Base-by-base conservation (phyloP, 2,888 invertebrate genomes). In the Glyphotaelius pellucidus region DNA sequence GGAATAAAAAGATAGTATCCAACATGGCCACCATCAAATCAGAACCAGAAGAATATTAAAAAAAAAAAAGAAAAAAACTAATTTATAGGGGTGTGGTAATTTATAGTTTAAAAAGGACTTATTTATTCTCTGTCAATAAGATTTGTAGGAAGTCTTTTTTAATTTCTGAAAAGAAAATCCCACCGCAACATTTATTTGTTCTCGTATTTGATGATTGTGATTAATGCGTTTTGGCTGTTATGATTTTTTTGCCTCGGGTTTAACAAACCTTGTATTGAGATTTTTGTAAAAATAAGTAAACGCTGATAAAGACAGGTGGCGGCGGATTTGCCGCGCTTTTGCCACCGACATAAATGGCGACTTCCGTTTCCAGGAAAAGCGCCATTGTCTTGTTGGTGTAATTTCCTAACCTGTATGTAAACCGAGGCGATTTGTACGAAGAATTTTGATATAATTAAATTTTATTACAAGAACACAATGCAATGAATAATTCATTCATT, bases 351-450 rank as follows among this genome's bases (percentile, higher is more conserved):
- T 30, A 31, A 87, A 87, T 87, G 31, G 87, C 15, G n/a, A 31
- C 47, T 87, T 87, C 87, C 52, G 87, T 87, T 87, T 87, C 87
- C 87, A 52, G 87, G 87, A 87, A 87, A 87, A 86, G 38, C 31
- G 14, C 52, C 31, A 52, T 87, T 87, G 87, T 47, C 87, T 87
- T 84, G 38, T 25, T 35, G 4, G 38, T 25, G 15, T 84, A 7
- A 84, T 84, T 84, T 84, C 84, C 84, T 38, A 32, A 84, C 38
- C 84, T 84, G 38, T 32, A 67, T n/a, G 67, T 67, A 67, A 67
- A 67, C 67, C 67, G 67, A 25, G 67, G 67, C 67, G 25, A 67
- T 67, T 67, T 67, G 67, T 25, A n/a, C n/a, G 67, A 25, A 67
- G 25, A 67, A 67, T 67, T 67, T 67, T 67, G 9, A 5, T 7